phyloP scores from a whole-genome alignment of 1,140 invertebrate species.

The Coenobita brevimanus region DNA sequence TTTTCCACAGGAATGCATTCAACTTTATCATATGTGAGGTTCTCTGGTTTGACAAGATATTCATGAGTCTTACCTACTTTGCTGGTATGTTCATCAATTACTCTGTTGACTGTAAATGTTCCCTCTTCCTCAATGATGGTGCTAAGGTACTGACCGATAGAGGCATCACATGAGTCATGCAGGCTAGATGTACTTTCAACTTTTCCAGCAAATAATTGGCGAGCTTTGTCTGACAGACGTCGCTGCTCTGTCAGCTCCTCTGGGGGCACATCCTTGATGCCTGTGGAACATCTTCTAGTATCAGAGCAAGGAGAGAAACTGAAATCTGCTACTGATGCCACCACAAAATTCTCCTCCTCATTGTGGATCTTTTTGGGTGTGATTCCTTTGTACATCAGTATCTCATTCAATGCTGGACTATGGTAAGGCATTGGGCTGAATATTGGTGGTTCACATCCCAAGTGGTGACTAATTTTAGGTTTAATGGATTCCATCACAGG shows the following conservation, averaged over 20 bases:
- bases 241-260: slow-evolving; percentile 44
- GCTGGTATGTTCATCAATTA: neutral
- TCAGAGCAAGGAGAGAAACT: slow-evolving; percentile 55
- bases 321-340: slow-evolving; percentile 55
- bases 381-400: slow-evolving; percentile 23
- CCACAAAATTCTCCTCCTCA: slow-evolving; percentile 30
- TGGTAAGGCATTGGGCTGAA: neutral
- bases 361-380: neutral
- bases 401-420: slow-evolving; percentile 33
- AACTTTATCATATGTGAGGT: too few species aligned
- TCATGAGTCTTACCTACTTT: neutral
- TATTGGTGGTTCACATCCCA: neutral
- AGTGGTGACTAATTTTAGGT: neutral
- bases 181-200: neutral
- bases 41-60: too few species aligned
- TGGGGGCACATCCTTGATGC: slow-evolving; percentile 43
- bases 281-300: slow-evolving; percentile 57
- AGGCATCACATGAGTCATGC: slow-evolving; percentile 1
- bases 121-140: slow-evolving; percentile 56
- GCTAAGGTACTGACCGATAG: slow-evolving; percentile 33
- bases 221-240: slow-evolving; percentile 30
- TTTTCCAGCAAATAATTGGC: slow-evolving; percentile 31
- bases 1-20: too few species aligned
- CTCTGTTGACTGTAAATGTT: slow-evolving; percentile 34
- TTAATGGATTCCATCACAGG: too few species aligned